Conservation (phyloP, 1,140 invertebrate species). For the Phenacoccus solenopsis region DNA sequence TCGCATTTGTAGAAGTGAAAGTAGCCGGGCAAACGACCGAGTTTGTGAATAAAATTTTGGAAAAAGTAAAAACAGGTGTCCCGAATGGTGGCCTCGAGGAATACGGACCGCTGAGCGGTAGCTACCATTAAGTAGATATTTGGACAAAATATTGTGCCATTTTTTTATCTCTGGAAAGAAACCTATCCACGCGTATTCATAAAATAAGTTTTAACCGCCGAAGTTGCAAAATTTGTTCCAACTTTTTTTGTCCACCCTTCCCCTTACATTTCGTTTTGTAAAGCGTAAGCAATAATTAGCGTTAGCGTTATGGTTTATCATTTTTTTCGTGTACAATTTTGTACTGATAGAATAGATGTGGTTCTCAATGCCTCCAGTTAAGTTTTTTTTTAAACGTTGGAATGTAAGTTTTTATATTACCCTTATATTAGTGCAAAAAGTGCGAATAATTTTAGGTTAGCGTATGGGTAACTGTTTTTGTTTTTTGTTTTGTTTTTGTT, state of each 20-base stretch:
- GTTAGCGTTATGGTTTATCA: background rate
- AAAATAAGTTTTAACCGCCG: background rate
- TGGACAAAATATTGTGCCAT: background rate
- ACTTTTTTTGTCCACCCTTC: background rate
- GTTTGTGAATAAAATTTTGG: conserved; percentile 73
- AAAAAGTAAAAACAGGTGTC: conserved; percentile 53
- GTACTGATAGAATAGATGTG: background rate
- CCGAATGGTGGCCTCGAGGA: conserved; percentile 51
- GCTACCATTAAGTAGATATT: conserved; percentile 16
- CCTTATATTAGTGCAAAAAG: background rate
- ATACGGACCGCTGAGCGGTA: conserved; percentile 17
- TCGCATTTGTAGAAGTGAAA: conserved; percentile 55
- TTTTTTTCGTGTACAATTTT: too few relatives aligned
- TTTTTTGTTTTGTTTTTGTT: too few relatives aligned
- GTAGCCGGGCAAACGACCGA: conserved; percentile 73
- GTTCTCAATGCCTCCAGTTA: background rate
- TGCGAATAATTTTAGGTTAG: background rate
- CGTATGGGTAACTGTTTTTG: too few relatives aligned
- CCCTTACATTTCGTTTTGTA: background rate
- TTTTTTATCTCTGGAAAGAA: background rate
- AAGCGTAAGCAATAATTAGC: background rate
- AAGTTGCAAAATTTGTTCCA: background rate
- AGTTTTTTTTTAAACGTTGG: background rate
- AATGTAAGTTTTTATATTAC: background rate
- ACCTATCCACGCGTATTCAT: too few relatives aligned